Conservation (phyloP, 2,113 vertebrate genomes). For the Gallinago media region DNA sequence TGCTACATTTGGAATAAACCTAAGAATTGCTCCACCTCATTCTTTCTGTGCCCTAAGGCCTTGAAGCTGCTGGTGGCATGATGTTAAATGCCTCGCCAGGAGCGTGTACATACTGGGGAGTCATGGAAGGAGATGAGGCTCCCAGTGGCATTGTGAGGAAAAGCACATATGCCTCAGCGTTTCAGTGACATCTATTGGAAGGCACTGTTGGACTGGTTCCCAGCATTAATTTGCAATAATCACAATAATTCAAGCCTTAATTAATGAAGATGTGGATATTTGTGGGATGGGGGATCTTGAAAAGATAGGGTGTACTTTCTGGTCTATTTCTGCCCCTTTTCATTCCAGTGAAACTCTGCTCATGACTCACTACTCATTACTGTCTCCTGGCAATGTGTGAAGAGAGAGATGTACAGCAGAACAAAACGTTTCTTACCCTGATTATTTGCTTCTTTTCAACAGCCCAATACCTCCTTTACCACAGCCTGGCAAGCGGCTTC, state of each 20-base stretch:
- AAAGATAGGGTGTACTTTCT: not conserved
- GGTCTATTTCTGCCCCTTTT: slow-evolving; percentile 31
- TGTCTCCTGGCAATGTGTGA: not conserved
- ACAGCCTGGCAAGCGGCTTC: not conserved
- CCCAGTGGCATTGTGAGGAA: not conserved
- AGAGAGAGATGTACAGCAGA: slow-evolving; percentile 12
- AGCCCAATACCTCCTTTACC: not conserved
- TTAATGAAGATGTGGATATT: not conserved
- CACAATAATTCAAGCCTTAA: slow-evolving; percentile 5
- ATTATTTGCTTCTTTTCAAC: not conserved
- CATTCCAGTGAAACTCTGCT: not conserved
- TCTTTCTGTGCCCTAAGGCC: not conserved
- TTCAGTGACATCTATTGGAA: not conserved
- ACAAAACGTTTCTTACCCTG: not conserved
- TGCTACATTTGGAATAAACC: not conserved
- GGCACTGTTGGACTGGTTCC: not conserved
- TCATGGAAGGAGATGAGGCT: not conserved
- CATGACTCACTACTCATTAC: slow-evolving; percentile 46
- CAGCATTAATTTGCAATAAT: slow-evolving; percentile 31
- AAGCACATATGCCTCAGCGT: not conserved
- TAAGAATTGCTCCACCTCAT: not conserved
- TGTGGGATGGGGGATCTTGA: not conserved
- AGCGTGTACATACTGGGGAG: not conserved
- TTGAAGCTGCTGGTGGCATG: not conserved
- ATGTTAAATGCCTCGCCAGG: not conserved